Percentiles rank a stretch among this genome's conserved stretches.
Conservation (phyloP, 2,113 vertebrate species). For the Datnioides undecimradiatus region DNA sequence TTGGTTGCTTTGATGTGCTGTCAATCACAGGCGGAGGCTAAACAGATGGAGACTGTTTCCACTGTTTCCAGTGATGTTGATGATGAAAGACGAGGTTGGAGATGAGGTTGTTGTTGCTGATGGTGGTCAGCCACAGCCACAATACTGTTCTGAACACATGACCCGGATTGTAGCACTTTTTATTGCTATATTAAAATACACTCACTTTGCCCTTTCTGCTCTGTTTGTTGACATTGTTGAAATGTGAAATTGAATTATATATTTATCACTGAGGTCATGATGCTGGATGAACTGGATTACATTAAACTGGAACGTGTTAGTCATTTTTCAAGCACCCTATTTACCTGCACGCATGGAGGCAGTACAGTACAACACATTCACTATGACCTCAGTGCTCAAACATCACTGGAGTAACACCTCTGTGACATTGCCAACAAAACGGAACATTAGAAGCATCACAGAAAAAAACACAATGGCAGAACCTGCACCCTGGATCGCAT, state of each 20-base stretch:
- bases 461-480: neutral
- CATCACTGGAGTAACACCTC: neutral
- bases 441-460: neutral
- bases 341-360: neutral
- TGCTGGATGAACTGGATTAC: neutral
- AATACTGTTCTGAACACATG: neutral
- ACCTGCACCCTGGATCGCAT: neutral
- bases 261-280: too few species aligned
- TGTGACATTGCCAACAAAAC: neutral
- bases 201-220: too few species aligned
- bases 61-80: neutral
- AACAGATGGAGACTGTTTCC: conserved; percentile 18
- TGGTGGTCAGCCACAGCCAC: neutral
- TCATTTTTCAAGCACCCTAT: neutral
- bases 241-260: too few species aligned
- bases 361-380: neutral
- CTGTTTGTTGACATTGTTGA: too few species aligned
- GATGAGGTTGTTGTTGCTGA: neutral
- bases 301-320: neutral
- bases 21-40: conserved; percentile 45
- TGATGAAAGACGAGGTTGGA: neutral
- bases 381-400: neutral
- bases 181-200: too few species aligned
- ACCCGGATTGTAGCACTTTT: neutral
- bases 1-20: conserved; percentile 23